A percentile compares a stretch with the other conserved stretches of the same genome.
These are phyloP conservation scores for Leistus spinibarbis DNA, from an alignment of 2,888 invertebrate species.

Conservation along the genomic window DNA sequence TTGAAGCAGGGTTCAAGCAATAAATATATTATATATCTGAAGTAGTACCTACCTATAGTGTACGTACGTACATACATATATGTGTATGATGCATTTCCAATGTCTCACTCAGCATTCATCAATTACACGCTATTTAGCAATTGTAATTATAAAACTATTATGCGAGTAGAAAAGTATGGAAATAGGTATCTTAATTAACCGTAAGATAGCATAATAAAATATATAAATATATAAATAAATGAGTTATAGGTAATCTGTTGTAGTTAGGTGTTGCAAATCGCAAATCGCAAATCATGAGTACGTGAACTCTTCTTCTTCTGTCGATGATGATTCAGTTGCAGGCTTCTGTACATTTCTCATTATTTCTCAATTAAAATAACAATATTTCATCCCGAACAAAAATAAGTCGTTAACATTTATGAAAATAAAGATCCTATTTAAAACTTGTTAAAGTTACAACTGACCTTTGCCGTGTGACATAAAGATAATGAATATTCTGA, in stretches of 20 bases:
- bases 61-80: no score
- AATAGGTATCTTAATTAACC: neutral
- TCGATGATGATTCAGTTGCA: neutral
- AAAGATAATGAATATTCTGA: slow-evolving; percentile 34
- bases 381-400: slow-evolving; percentile 26
- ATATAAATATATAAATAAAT: neutral
- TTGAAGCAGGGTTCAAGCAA: no score
- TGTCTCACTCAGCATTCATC: no score
- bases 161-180: no score
- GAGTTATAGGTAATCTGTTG: neutral
- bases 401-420: slow-evolving; percentile 37
- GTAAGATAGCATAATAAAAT: neutral
- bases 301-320: no score
- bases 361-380: slow-evolving; percentile 31
- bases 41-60: no score
- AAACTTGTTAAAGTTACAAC: slow-evolving; percentile 28
- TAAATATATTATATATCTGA: no score
- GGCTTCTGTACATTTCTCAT: slow-evolving; percentile 6
- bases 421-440: slow-evolving; percentile 34
- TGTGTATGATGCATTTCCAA: no score
- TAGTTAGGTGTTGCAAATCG: no score
- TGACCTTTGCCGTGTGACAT: slow-evolving; percentile 36
- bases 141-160: no score
- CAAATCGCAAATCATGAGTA: no score
- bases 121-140: no score